These are phyloP conservation scores for Helicoverpa zea DNA, from an alignment of 1,140 invertebrate species.

Conservation along the genomic window DNA sequence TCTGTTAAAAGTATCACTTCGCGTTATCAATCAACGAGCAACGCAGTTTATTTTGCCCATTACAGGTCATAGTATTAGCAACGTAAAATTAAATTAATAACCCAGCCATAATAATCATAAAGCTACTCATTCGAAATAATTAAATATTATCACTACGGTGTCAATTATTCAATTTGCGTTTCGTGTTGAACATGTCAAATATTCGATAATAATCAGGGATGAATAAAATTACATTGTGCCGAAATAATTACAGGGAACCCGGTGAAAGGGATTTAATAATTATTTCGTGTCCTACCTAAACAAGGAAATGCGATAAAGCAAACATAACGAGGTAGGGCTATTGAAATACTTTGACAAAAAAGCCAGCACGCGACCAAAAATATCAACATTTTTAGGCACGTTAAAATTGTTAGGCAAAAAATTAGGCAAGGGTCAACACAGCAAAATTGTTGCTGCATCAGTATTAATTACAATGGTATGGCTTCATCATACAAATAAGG, in stretches of 20 bases:
- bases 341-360: constrained; percentile 36
- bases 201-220: neutral
- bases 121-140: too few relatives aligned
- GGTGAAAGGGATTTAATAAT: neutral
- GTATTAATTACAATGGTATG: neutral
- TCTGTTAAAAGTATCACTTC: too few relatives aligned
- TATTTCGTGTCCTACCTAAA: constrained; percentile 11
- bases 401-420: neutral
- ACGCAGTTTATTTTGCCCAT: too few relatives aligned
- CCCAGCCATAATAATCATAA: too few relatives aligned
- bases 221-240: neutral
- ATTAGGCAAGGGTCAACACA: constrained; percentile 7
- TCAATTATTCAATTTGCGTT: too few relatives aligned
- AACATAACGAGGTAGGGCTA: constrained; percentile 23
- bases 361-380: neutral
- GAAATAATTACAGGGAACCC: neutral
- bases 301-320: constrained; percentile 2
- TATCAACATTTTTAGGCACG: neutral
- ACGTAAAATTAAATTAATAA: too few relatives aligned
- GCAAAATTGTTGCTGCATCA: neutral
- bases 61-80: too few relatives aligned
- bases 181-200: neutral
- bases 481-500: neutral
- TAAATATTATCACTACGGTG: too few relatives aligned
- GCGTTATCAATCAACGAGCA: too few relatives aligned